Conservation (phyloP, 2,797 vertebrate species). For the Eidolon dupreanum region DNA sequence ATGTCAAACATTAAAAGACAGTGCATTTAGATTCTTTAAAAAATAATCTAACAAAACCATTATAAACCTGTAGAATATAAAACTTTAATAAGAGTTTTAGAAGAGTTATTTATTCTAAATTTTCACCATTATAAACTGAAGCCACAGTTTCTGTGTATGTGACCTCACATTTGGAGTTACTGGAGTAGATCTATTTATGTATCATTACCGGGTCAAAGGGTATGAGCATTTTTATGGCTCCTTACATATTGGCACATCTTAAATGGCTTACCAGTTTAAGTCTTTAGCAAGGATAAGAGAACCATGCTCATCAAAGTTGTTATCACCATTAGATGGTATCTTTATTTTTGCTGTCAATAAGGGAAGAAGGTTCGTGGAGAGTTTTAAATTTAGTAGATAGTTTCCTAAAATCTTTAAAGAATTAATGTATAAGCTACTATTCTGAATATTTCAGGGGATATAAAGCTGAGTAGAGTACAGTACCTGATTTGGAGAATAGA, state of each 20-base stretch:
- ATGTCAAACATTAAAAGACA: constrained; percentile 2
- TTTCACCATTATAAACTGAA: neutral
- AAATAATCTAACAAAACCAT: neutral
- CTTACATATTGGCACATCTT: neutral
- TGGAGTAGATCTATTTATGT: neutral
- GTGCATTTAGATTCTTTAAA: neutral
- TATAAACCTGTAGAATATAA: neutral
- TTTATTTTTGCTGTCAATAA: neutral
- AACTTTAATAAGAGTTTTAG: neutral
- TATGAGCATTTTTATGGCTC: neutral
- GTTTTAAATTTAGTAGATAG: neutral
- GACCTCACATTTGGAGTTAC: neutral
- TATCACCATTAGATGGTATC: neutral
- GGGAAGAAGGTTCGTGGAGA: neutral
- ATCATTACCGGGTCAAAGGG: neutral
- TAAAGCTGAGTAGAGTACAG: neutral
- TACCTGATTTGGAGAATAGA: neutral
- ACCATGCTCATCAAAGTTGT: neutral
- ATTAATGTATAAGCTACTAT: neutral
- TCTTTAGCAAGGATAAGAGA: neutral
- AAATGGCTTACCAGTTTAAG: neutral
- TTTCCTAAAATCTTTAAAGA: constrained; percentile 13
- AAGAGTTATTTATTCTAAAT: neutral
- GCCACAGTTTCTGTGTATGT: neutral
- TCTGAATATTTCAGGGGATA: neutral